phyloP scores from a whole-genome alignment of 1,140 invertebrate genomes.

The Tribolium madens region DNA sequence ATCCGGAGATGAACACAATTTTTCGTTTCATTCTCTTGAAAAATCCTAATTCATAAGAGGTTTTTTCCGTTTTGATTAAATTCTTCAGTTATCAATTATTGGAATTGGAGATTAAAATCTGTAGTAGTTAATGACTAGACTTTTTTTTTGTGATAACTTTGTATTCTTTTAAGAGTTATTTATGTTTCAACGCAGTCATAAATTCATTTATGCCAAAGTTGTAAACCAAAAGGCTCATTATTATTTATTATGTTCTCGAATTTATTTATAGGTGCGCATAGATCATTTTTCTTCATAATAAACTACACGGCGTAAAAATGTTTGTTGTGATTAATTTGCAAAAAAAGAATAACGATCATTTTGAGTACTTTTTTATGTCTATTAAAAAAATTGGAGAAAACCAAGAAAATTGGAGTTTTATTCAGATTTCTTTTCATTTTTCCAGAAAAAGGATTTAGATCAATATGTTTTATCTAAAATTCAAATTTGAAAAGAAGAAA shows the following conservation, averaged over 20 bases:
- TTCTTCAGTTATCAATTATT: background rate
- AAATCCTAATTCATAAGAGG: background rate
- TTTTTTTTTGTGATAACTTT: slow-evolving; percentile 15
- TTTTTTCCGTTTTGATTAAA: slow-evolving; percentile 21
- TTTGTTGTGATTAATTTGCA: no score
- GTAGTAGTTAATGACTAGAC: background rate
- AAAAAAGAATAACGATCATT: no score
- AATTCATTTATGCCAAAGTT: slow-evolving; percentile 35
- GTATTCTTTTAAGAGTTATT: slow-evolving; percentile 31
- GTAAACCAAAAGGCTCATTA: slow-evolving; percentile 29
- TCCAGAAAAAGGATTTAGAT: no score
- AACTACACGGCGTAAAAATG: background rate
- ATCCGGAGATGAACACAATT: background rate
- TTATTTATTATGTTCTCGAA: slow-evolving; percentile 22
- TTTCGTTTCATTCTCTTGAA: background rate
- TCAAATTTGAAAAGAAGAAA: no score
- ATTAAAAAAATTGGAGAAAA: no score
- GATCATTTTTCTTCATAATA: background rate
- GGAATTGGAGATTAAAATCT: slow-evolving; percentile 4
- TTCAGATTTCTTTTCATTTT: no score
- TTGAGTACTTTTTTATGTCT: no score
- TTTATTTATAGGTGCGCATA: slow-evolving; percentile 7
- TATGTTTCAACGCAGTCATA: slow-evolving; percentile 5
- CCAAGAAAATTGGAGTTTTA: no score
- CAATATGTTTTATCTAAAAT: no score